These are phyloP conservation scores for Sinelater perroti DNA, from an alignment of 2,888 invertebrate genomes.

Conservation along the genomic window DNA sequence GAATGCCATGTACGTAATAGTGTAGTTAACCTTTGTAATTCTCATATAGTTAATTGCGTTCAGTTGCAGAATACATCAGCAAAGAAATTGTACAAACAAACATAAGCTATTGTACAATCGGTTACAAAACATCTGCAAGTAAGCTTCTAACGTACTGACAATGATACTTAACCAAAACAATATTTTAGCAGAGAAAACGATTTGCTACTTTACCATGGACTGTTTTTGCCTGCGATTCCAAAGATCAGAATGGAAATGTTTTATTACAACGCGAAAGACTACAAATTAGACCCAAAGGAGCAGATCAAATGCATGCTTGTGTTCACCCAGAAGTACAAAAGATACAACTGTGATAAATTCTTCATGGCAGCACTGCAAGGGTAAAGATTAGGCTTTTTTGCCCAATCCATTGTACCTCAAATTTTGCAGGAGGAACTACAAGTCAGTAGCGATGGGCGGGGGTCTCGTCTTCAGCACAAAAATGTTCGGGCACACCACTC, in stretches of 20 bases:
- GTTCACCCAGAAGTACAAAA: slow-evolving; percentile 6
- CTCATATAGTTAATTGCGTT: neutral
- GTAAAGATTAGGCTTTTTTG: neutral
- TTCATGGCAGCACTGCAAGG: neutral
- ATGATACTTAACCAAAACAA: neutral
- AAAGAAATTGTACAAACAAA: neutral
- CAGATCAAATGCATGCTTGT: slow-evolving; percentile 3
- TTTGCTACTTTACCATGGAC: neutral
- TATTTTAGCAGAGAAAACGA: neutral
- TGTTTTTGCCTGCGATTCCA: neutral
- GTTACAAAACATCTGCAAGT: neutral
- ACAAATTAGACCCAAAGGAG: too few species aligned
- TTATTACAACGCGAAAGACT: neutral
- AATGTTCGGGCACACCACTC: neutral
- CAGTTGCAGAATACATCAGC: slow-evolving; percentile 5
- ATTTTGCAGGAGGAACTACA: neutral
- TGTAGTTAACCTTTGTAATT: neutral
- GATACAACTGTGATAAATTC: too few species aligned
- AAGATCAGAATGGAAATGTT: neutral
- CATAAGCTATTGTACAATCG: slow-evolving; percentile 2
- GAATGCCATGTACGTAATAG: slow-evolving; percentile 1
- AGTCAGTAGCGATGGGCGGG: slow-evolving; percentile 14
- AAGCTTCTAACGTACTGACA: neutral
- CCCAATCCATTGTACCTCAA: neutral
- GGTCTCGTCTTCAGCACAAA: slow-evolving; percentile 3